phyloP scores from a whole-genome alignment of 2,113 vertebrate species.

The Myxocyprinus asiaticus region DNA sequence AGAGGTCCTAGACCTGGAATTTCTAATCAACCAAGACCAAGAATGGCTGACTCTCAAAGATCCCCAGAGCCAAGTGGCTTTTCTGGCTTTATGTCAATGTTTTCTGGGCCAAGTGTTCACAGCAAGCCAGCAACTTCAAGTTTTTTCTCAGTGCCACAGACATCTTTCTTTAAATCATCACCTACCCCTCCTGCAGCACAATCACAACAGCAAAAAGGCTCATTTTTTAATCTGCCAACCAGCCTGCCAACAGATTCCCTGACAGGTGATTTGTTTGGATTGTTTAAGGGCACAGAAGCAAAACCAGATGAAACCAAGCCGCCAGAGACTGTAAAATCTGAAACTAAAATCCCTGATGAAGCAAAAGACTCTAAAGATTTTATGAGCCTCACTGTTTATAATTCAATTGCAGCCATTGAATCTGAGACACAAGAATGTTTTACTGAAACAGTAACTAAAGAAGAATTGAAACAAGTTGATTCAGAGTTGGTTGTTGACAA shows the following conservation, averaged over 20 bases:
- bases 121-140: conserved; percentile 77
- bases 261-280: conserved; percentile 82
- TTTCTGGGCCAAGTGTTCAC: conserved; percentile 74
- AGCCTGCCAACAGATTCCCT: conserved; percentile 75
- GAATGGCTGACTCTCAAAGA: conserved; percentile 61
- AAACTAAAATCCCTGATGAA: conserved; percentile 31
- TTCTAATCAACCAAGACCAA: conserved; percentile 33
- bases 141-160: conserved; percentile 81
- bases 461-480: conserved; percentile 55
- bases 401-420: conserved; percentile 26
- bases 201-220: conserved; percentile 78
- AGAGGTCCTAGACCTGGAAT: conserved; percentile 35
- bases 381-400: neutral
- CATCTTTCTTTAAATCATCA: conserved; percentile 72
- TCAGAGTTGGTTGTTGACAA: conserved; percentile 49
- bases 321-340: conserved; percentile 28
- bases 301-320: conserved; percentile 63
- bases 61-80: conserved; percentile 79
- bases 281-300: conserved; percentile 79
- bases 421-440: too few relatives aligned
- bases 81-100: conserved; percentile 93
- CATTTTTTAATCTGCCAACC: conserved; percentile 81
- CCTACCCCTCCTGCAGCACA: conserved; percentile 59
- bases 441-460: conserved; percentile 39
- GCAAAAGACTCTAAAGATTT: conserved; percentile 33